Conservation (phyloP, 1,140 invertebrate genomes). For the Eueides isabella region DNA sequence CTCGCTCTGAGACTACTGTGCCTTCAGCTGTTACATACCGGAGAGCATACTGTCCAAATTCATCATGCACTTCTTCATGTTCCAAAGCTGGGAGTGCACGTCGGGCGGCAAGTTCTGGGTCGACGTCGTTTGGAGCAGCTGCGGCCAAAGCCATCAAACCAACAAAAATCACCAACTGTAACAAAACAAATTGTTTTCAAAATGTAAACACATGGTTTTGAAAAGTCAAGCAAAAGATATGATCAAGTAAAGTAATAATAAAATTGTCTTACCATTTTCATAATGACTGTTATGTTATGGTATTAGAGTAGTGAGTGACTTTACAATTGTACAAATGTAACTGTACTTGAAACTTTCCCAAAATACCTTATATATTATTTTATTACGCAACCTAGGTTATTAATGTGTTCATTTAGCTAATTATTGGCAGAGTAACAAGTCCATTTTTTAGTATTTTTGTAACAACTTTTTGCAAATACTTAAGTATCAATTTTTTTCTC, state of each 20-base stretch:
- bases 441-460: too few species aligned
- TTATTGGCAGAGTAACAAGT: too few species aligned
- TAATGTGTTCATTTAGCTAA: background rate
- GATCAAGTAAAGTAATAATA: background rate
- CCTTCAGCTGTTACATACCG: background rate
- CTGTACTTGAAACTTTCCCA: background rate
- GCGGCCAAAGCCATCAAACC: background rate
- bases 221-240: too few species aligned
- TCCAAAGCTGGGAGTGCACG: background rate
- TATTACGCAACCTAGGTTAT: background rate
- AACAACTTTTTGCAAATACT: too few species aligned
- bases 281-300: background rate
- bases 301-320: background rate
- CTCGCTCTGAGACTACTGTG: background rate
- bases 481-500: too few species aligned
- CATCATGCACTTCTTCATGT: background rate
- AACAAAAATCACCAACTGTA: background rate
- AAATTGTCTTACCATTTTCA: background rate
- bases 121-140: background rate
- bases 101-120: background rate
- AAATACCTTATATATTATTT: background rate
- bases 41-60: background rate
- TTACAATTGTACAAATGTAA: background rate
- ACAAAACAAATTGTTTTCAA: too few species aligned
- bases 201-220: too few species aligned